phyloP scores from a whole-genome alignment of 1,140 invertebrate genomes.

The Elymnias hypermnestra region DNA sequence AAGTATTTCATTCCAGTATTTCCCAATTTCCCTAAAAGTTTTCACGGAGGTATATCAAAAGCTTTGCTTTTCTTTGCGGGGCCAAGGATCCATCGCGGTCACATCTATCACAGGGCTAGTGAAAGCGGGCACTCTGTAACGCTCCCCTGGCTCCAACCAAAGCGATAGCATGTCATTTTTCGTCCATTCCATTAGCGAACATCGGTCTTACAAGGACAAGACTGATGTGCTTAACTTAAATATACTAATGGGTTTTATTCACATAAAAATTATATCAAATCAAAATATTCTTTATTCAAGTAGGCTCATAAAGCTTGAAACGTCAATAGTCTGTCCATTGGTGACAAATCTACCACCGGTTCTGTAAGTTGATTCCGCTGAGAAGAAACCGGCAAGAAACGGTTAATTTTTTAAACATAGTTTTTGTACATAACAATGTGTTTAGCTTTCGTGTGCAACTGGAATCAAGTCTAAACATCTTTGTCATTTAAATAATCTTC shows the following conservation, averaged over 20 bases:
- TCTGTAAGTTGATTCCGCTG: too few relatives aligned
- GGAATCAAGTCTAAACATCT: too few relatives aligned
- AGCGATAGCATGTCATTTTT: conserved; percentile 24
- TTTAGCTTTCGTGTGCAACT: too few relatives aligned
- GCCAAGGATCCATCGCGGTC: conserved; percentile 1
- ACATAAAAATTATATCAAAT: neutral
- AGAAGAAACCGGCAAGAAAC: too few relatives aligned
- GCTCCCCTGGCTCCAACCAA: conserved; percentile 19
- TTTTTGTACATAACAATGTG: too few relatives aligned
- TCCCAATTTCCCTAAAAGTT: conserved; percentile 1
- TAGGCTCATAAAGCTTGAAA: too few relatives aligned
- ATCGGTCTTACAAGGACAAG: conserved; percentile 10
- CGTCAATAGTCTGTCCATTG: too few relatives aligned
- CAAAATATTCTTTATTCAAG: too few relatives aligned
- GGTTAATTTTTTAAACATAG: too few relatives aligned
- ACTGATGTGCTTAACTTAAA: conserved; percentile 14
- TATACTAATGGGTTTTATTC: conserved; percentile 8
- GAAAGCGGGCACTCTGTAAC: conserved; percentile 24
- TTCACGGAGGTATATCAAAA: neutral
- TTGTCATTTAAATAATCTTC: too few relatives aligned
- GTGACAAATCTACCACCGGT: too few relatives aligned
- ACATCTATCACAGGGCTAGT: conserved; percentile 17
- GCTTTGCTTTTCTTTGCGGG: neutral
- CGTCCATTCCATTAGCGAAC: conserved; percentile 24
- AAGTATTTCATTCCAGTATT: neutral